These are phyloP conservation scores for Eupithecia subfuscata DNA, from an alignment of 2,888 invertebrate genomes.

Conservation along the genomic window DNA sequence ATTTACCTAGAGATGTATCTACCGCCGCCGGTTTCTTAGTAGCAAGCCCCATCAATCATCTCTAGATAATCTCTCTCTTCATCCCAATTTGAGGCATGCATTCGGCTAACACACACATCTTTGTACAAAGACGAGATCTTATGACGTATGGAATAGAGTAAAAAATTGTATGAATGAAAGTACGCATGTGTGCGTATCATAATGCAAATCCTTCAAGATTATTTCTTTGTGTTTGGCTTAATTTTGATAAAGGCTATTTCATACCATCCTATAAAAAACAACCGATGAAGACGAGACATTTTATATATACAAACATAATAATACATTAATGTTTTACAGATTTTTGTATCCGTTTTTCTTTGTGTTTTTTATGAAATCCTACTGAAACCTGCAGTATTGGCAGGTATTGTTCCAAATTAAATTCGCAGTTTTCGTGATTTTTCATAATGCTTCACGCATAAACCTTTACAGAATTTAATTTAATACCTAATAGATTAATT, in stretches of 20 bases:
- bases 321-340: background rate
- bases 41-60: slow-evolving; percentile 83
- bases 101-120: slow-evolving; percentile 70
- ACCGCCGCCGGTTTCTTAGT: slow-evolving; percentile 33
- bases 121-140: slow-evolving; percentile 23
- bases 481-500: too few species aligned
- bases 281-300: background rate
- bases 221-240: slow-evolving; percentile 69
- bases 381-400: background rate
- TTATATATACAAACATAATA: background rate
- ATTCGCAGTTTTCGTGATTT: background rate
- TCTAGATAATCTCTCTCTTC: slow-evolving; percentile 87
- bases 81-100: slow-evolving; percentile 80
- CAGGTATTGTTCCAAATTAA: background rate
- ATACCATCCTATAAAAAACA: slow-evolving; percentile 12
- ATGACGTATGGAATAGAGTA: slow-evolving; percentile 38
- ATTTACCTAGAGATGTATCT: slow-evolving; percentile 24
- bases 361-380: background rate
- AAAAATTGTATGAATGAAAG: slow-evolving; percentile 37
- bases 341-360: background rate
- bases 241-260: slow-evolving; percentile 54
- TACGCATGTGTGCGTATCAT: slow-evolving; percentile 58
- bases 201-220: slow-evolving; percentile 72
- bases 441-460: background rate
- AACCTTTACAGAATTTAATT: background rate